Evolutionary conservation across 37 sponge, comb jelly and placozoan genomes (phyloP).

Genomic region (Ianthella basta): DNA sequence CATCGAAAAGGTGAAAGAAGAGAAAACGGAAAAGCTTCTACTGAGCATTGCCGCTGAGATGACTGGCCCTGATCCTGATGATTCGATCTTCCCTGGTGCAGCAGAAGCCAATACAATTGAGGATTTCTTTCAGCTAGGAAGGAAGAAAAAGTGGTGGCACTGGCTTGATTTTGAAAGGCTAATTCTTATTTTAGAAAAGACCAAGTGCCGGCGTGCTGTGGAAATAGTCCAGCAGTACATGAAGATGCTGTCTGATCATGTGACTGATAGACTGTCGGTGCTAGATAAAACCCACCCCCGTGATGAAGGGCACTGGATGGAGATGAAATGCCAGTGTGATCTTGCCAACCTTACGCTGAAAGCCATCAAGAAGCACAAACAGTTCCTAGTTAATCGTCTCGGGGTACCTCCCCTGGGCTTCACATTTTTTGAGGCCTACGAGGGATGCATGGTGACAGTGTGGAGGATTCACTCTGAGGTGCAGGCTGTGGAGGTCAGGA

Average conservation of each 20-base stretch:
- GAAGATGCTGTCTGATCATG: neutral
- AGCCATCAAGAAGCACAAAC: constrained; percentile 2
- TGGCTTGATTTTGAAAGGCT: constrained; percentile 19
- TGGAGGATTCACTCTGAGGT: constrained; percentile 14
- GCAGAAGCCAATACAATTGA: neutral
- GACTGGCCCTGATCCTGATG: neutral
- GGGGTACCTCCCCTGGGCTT: neutral
- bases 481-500: neutral
- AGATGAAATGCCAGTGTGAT: constrained; percentile 23
- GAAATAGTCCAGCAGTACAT: neutral
- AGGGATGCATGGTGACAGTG: constrained; percentile 4
- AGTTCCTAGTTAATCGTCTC: neutral
- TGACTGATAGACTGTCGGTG: neutral
- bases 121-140: constrained; percentile 1
- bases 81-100: constrained; percentile 13
- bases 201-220: neutral
- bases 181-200: neutral
- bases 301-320: neutral
- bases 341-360: neutral
- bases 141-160: constrained; percentile 14
- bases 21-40: neutral
- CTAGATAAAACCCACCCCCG: neutral
- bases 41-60: constrained; percentile 2
- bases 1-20: no score
- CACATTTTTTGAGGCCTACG: neutral